Evolutionary conservation across 1,140 invertebrate species (phyloP), one percentile per base, ranked within the genome.

Genomic region (Temnothorax longispinosus): DNA sequence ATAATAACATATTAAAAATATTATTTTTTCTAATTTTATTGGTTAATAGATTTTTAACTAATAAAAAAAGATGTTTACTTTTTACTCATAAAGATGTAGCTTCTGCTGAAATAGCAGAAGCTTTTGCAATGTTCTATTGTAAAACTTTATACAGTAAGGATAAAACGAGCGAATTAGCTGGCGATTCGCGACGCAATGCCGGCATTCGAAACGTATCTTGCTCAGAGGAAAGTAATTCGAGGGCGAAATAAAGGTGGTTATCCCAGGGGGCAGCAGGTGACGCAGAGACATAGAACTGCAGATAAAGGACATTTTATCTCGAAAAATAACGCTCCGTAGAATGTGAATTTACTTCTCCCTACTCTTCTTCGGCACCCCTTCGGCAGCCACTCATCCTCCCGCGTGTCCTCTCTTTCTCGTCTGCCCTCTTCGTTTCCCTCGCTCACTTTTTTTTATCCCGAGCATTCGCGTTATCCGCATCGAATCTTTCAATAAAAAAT

Each of bases 401-500:
- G 72, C 44, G 38, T 67, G 3, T 41, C 6, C 38, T 7, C 56
- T 78, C 74, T 35, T 13, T 60, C 62, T 47, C 82, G 11, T 35
- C 10, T 5, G n/a, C n/a, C 13, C 32, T 35, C 69, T 35, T 75
- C 27, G 75, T 62, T 72, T 65, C 38, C 76, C 52, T 38, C 69
- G n/a, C 62, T 75, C 32, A 77, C 77, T 80, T 81, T 81, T 81
- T 47, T 86, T 74, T 85, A 86, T 82, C 76, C 78, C 71, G 78
- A 72, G 80, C 84, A 77, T 67, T 90, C 64, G 78, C 85, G 88
- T 91, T 95, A 95, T 95, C 94, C 92, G 87, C 91, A 93, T 94
- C 94, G 94, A 94, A 95, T 95, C 95, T 95, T 94, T 95, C 94
- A 95, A 95, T 95, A 95, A 95, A 95, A 95, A 95, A 95, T 95